Evolutionary conservation across 2,113 vertebrate species (phyloP), one percentile per base, ranked within the genome.

Genomic region (Campylomormyrus numenius): DNA sequence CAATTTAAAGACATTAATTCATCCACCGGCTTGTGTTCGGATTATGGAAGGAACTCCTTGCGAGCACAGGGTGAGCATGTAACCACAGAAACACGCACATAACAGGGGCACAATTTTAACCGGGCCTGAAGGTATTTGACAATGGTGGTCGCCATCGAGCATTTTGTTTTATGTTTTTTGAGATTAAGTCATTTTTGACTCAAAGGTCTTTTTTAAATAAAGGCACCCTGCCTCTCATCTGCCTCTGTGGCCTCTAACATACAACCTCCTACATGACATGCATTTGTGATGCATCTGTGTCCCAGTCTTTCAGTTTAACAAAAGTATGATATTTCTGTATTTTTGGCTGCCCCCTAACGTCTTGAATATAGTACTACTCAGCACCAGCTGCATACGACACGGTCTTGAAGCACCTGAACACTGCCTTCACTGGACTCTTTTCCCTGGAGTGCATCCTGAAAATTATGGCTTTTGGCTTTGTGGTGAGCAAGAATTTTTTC

Each of bases 361-460:
- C 6, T 91, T 90, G 15, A n/a, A 62, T 90, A 90, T 95, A 99
- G 98, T 99, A 98, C 92, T 96, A 99, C 92, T 99, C 98, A 2
- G 98, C 98, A 27, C 98, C 98, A 0, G 95, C 97, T 48, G 97
- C 98, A 5, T 99, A 99, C 0, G 98, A 99, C 90, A 94, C 96
- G 19, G 98, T 97, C 85, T 94, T 99, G 52, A 99, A 99, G 94
- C 98, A 99, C 93, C 94, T 99, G 90, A 99, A 99, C 93, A 97
- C 99, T 0, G 98, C 98, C 1, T 99, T 99, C 94, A 99, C 98
- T 10, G 97, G 99, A 94, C 97, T 99, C 90, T 99, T 99, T 94
- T 99, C 98, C 85, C 92, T 99, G 95, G 98, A 99, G 93, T 99
- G 98, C 0, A 95, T 99, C 91, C 96, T 99, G 50, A 99, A 99